These are phyloP conservation scores for Drosophila truncata DNA, from an alignment of 1,140 invertebrate genomes.

Conservation along the genomic window DNA sequence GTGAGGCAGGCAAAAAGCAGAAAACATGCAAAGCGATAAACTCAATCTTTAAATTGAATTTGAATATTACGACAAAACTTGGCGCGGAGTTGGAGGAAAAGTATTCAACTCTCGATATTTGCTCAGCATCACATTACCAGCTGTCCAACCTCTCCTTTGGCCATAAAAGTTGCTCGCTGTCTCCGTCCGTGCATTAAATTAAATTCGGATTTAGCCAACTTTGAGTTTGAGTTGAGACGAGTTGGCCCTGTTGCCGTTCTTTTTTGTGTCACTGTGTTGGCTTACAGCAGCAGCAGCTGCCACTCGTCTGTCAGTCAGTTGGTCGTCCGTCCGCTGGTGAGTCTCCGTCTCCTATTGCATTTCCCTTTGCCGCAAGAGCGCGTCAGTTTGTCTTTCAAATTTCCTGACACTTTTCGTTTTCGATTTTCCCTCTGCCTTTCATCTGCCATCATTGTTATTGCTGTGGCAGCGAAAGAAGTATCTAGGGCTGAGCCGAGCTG, in stretches of 20 bases:
- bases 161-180: conserved; percentile 68
- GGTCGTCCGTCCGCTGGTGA: conserved; percentile 16
- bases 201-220: conserved; percentile 81
- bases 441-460: conserved; percentile 31
- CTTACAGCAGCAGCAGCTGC: conserved; percentile 50
- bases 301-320: conserved; percentile 57
- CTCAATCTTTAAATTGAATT: conserved; percentile 83
- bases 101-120: conserved; percentile 69
- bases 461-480: conserved; percentile 9
- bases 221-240: conserved; percentile 47
- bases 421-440: conserved; percentile 39
- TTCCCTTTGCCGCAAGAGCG: conserved; percentile 61
- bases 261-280: conserved; percentile 63
- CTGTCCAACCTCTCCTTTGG: conserved; percentile 54
- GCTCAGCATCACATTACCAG: conserved; percentile 79
- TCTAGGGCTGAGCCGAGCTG: conserved; percentile 12
- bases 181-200: conserved; percentile 83
- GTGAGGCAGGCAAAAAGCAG: conserved; percentile 65
- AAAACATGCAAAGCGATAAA: conserved; percentile 73
- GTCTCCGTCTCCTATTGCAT: conserved; percentile 45
- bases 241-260: conserved; percentile 59
- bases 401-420: conserved; percentile 57
- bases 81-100: conserved; percentile 19
- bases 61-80: conserved; percentile 68
- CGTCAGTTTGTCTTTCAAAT: conserved; percentile 71